Evolutionary conservation across 2,797 vertebrate species (phyloP), one percentile per base, ranked within the genome.

Genomic region (Gallirallus australis): DNA sequence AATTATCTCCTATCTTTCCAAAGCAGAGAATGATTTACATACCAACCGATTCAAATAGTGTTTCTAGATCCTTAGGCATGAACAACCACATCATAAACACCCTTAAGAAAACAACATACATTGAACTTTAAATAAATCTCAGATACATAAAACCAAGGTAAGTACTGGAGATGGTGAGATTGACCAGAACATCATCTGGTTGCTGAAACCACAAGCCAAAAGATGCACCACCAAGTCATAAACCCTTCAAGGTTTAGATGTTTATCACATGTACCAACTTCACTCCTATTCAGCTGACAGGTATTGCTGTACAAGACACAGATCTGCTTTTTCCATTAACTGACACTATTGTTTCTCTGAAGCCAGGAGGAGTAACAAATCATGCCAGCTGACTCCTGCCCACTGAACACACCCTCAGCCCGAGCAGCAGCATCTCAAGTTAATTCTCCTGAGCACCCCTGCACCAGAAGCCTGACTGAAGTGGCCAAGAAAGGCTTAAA

Each of bases 1-100:
- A 97, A 82, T 15, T 17, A 94, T 94, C 82, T 86, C 88, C 89
- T 92, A 23, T 83, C 93, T 90, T 91, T 86, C 72, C 87, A 87
- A 92, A 95, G 87, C 76, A 92, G 61, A 93, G 84, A 86, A 91
- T 75, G 56, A 95, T 91, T 92, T 93, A 95, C 82, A 95, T 93
- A 86, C 72, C 85, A 1, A 78, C 89, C 81, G 86, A 94, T 87
- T 92, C 79, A 53, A 73, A 87, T 0, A 71, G 82, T 48, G 85
- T 81, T 94, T 88, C 84, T 88, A 72, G 84, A 89, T 93, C 76
- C 61, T 65, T 30, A 79, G 79, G 87, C 72, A 81, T 2, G 9
- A 93, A 79, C 0, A 86, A 92, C 90, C 88, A 81, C 80, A 76
- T 89, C 24, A 79, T 33, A 84, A 84, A 95, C 73, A 84, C 54